Base-by-base conservation (phyloP, 2,113 vertebrate species). In the Otus sunia region DNA sequence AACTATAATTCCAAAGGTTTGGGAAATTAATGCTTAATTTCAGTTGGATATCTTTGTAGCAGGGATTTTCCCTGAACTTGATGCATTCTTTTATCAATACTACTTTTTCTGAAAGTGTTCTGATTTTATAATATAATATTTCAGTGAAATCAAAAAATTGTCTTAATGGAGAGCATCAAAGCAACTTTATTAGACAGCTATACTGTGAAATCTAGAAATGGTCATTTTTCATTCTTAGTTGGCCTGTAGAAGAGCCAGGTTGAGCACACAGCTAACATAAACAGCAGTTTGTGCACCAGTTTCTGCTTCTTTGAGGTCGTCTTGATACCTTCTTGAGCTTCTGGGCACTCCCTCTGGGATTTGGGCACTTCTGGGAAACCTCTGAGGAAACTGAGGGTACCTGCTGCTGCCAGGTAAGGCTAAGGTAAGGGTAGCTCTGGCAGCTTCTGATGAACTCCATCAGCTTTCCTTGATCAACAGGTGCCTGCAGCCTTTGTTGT, bases 371-470 rank as follows among this genome's bases (percentile, higher is more conserved):
- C 50, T 76, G 43, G 34, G n/a, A 90, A 72, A 15, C 41, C 20
- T 67, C 19, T 72, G 58, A 62, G 47, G 52, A 18, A 32, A 47
- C 12, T 36, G 43, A 43, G 15, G 12, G 15, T 67, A n/a, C 36
- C 45, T 76, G 47, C 9, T 43, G 5, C 19, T 53, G 23, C 34
- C 36, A 62, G 37, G 2, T n/a, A 27, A n/a, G 11, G 34, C 45
- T 59, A 19, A 47, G 20, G 36, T 71, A 36, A 69, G 32, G 32
- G 32, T 36, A 47, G 30, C 16, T 60, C n/a, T 39, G 36, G 27
- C 30, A 29, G 29, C 43, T 89, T 20, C 66, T 60, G 3, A 3
- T 0, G 0, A 36, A 11, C 12, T 64, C 19, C 8, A 5, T 14
- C 43, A 29, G 53, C 56, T 41, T 32, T 20, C 14, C 45, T 36